phyloP scores from a whole-genome alignment of 2,888 invertebrate species.

The Cerceris ruficornis region DNA sequence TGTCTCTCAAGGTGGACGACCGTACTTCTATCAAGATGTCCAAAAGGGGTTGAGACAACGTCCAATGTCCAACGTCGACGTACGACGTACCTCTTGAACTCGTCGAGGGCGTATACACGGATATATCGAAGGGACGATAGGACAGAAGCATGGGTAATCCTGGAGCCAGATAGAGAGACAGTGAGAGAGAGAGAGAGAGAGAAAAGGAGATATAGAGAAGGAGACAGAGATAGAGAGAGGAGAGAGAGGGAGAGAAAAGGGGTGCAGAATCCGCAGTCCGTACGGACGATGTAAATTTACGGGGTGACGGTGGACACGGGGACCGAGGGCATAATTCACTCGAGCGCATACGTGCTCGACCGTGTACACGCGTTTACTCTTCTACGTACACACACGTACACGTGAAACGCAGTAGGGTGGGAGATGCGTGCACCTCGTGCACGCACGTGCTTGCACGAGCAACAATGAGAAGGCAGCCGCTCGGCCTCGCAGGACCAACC shows the following conservation, averaged over 20 bases:
- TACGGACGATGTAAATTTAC: slow-evolving; percentile 73
- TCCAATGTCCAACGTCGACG: slow-evolving; percentile 8
- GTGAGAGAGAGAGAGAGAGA: too few species aligned
- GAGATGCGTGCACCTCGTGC: not conserved
- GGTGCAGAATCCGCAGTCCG: slow-evolving; percentile 25
- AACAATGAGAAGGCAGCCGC: slow-evolving; percentile 14
- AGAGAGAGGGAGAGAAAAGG: slow-evolving; percentile 3
- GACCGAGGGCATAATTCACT: slow-evolving; percentile 73
- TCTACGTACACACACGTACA: not conserved
- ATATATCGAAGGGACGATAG: not conserved
- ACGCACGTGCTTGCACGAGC: slow-evolving; percentile 5
- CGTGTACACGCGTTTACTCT: slow-evolving; percentile 55
- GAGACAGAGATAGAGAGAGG: too few species aligned
- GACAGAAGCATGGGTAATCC: not conserved
- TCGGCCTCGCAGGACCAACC: slow-evolving; percentile 22
- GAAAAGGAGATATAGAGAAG: too few species aligned
- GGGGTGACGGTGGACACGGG: slow-evolving; percentile 72
- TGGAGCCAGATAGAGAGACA: not conserved
- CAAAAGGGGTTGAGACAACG: slow-evolving; percentile 10
- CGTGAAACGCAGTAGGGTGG: not conserved
- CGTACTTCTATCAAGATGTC: slow-evolving; percentile 5
- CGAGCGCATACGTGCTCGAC: slow-evolving; percentile 49
- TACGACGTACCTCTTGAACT: slow-evolving; percentile 3
- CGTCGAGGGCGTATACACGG: slow-evolving; percentile 4
- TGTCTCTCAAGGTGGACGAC: not conserved